Conservation (phyloP, 1,140 invertebrate species). For the Grapholita molesta region DNA sequence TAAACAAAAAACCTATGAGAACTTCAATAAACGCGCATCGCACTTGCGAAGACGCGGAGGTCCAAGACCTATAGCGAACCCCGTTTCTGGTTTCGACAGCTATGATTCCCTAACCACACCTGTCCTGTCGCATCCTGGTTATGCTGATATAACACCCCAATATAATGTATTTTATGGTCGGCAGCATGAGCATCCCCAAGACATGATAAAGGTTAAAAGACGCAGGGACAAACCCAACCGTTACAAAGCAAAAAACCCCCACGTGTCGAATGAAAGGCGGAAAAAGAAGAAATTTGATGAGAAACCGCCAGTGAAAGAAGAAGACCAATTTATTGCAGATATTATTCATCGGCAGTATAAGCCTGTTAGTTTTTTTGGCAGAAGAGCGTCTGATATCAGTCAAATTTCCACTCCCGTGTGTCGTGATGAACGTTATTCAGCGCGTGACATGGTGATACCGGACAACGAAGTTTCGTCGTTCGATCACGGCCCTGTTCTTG, state of each 20-base stretch:
- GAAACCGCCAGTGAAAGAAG: conserved; percentile 30
- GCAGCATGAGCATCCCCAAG: background rate
- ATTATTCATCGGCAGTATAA: conserved; percentile 63
- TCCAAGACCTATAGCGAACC: background rate
- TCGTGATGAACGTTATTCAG: conserved; percentile 52
- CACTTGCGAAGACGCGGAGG: background rate
- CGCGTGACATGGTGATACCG: conserved; percentile 38
- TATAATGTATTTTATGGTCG: background rate
- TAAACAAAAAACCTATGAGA: background rate
- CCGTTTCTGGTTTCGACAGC: background rate
- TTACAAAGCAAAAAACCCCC: conserved; percentile 24
- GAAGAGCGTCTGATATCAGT: conserved; percentile 49
- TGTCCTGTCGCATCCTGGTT: background rate
- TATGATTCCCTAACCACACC: background rate
- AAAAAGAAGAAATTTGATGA: conserved; percentile 12
- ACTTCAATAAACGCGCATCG: background rate
- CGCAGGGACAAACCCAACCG: conserved; percentile 22
- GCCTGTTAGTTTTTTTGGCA: conserved; percentile 57
- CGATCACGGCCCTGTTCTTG: conserved; percentile 32
- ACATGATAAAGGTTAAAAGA: conserved; percentile 25
- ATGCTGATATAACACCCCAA: background rate
- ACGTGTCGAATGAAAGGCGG: conserved; percentile 31
- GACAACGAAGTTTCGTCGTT: conserved; percentile 56
- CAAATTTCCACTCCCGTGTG: conserved; percentile 65
- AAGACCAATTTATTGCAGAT: conserved; percentile 61